Evolutionary conservation across 2,797 vertebrate genomes (phyloP).

Genomic region (Enteromius viviparus): DNA sequence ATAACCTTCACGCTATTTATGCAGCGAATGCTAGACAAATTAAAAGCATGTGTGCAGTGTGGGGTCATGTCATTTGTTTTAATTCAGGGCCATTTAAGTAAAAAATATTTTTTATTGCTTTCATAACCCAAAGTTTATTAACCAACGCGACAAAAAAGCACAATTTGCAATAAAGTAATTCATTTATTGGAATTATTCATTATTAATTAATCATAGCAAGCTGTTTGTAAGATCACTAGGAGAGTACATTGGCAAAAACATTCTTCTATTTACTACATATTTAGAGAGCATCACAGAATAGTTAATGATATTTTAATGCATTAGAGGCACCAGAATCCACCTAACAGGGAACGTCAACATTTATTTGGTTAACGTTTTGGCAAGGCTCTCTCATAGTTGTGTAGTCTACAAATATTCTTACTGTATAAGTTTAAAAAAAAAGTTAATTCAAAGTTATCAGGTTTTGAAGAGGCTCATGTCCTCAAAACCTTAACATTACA

Average conservation of each 20-base stretch:
- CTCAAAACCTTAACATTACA: background rate
- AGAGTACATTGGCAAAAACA: background rate
- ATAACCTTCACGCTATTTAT: conserved; percentile 9
- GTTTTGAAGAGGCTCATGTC: background rate
- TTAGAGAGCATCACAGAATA: background rate
- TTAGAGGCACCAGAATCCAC: background rate
- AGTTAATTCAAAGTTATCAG: background rate
- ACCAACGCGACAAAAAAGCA: background rate
- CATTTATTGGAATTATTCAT: background rate
- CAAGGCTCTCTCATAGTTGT: background rate
- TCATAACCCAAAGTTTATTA: background rate
- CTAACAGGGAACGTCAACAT: background rate
- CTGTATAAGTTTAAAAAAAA: background rate
- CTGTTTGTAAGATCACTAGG: background rate
- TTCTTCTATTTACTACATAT: background rate
- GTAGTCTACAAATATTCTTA: background rate
- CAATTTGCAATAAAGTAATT: background rate
- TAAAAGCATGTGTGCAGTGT: background rate
- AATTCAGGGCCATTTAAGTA: background rate
- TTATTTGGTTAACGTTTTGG: background rate
- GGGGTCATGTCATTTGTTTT: background rate
- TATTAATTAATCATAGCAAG: background rate
- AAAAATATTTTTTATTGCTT: background rate
- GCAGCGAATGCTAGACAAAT: background rate
- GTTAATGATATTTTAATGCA: background rate